Evolutionary conservation across 2,888 invertebrate species (phyloP), one percentile per base, ranked within the genome.

Genomic region (Hypomecis punctinalis): DNA sequence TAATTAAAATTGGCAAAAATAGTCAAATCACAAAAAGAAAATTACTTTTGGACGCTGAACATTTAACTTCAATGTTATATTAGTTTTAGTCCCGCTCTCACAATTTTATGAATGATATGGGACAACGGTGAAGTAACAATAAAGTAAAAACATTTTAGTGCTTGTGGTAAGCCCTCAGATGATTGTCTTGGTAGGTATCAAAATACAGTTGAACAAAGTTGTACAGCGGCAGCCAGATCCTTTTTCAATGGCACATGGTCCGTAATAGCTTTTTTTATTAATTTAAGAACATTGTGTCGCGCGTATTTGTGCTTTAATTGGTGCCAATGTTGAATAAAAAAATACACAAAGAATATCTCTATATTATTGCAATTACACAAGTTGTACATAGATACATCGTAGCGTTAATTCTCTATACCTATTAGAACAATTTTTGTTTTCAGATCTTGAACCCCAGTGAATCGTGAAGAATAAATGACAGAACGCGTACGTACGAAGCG

Each of bases 381-480:
- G 33, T 33, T 33, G 23, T 23, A 35, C 7, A 48, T 23, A n/a
- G 7, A 47, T 47, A 48, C n/a, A 36, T 47, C 33, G 35, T 35
- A 48, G 9, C 10, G 5, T 51, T 51, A 5, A 0, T 33, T 46
- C 36, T n/a, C 11, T 46, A 9, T 47, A 53, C 9, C 46, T 33
- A 53, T 40, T 10, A 35, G 35, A 5, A 36, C 49, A 58, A 62
- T 83, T 80, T 83, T 69, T 85, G 68, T 79, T 89, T 84, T 0
- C 91, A 92, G 92, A 82, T 92, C 88, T 83, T 92, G 90, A 92
- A 85, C 51, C 68, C 81, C 86, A 82, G 86, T 83, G 83, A 77
- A 2, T 76, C 81, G 81, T 63, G 72, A 72, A 60, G 40, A 46
- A 43, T 33, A 33, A 53, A 49, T 45, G 48, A 75, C 77, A 76